Conservation (phyloP, 2,113 vertebrate species). For the Cryptotis parvus region DNA sequence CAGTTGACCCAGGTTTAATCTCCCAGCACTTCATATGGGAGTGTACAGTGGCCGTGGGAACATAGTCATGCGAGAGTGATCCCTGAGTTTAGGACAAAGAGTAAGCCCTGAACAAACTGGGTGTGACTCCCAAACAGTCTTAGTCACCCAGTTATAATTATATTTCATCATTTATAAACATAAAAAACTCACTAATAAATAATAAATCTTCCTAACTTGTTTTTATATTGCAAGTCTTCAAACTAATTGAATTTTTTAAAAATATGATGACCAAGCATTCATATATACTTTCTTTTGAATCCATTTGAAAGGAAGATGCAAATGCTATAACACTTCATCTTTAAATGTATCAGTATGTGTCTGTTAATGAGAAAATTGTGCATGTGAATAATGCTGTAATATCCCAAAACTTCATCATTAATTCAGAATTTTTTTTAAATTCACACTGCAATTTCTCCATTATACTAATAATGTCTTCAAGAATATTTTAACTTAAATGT, state of each 20-base stretch:
- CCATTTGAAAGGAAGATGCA: background rate
- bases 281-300: background rate
- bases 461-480: background rate
- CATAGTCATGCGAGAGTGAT: no score
- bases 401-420: background rate
- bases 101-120: no score
- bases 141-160: background rate
- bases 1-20: no score
- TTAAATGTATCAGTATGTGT: background rate
- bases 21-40: no score
- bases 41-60: no score
- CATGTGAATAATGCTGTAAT: background rate
- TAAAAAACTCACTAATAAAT: background rate
- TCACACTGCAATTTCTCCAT: background rate
- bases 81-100: no score
- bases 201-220: background rate
- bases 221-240: conserved; percentile 9
- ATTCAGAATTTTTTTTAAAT: background rate
- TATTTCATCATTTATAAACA: background rate
- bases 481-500: background rate
- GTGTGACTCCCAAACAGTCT: background rate
- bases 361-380: background rate
- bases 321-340: background rate
- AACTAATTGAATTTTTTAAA: background rate
- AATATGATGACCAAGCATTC: background rate